Evolutionary conservation across 2,113 vertebrate genomes (phyloP).

Genomic region (Austrofundulus limnaeus): DNA sequence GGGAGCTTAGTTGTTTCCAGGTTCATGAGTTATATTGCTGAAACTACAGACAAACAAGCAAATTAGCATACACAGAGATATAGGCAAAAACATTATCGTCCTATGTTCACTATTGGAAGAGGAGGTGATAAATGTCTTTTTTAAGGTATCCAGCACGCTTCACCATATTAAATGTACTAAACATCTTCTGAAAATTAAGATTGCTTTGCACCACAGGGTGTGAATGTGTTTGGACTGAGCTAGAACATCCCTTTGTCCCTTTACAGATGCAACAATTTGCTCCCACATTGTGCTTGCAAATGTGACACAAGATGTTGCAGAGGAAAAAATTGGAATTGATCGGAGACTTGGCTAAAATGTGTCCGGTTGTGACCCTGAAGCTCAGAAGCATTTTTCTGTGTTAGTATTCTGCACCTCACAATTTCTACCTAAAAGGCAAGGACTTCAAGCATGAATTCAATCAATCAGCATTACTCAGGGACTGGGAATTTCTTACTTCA

Average conservation of each 20-base stretch:
- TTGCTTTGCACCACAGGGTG: constrained; percentile 32
- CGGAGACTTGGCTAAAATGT: constrained; percentile 62
- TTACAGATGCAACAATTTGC: constrained; percentile 59
- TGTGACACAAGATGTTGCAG: constrained; percentile 61
- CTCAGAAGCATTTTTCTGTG: constrained; percentile 60
- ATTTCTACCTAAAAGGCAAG: constrained; percentile 45
- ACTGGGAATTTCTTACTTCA: background rate
- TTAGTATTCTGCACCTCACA: constrained; percentile 66
- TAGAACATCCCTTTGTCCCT: constrained; percentile 51
- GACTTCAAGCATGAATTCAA: constrained; percentile 54
- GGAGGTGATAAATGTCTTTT: too few relatives aligned
- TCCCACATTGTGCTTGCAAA: constrained; percentile 55
- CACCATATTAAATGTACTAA: constrained; percentile 3
- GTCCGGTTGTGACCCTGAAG: constrained; percentile 66
- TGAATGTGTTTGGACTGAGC: constrained; percentile 53
- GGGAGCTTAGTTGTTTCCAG: too few relatives aligned
- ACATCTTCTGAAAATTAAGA: constrained; percentile 37
- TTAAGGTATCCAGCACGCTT: background rate
- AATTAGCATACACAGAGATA: too few relatives aligned
- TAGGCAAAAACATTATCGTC: too few relatives aligned
- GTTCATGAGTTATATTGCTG: too few relatives aligned
- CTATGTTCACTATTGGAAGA: too few relatives aligned
- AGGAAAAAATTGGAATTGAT: constrained; percentile 79
- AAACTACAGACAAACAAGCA: too few relatives aligned
- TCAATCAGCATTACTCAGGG: constrained; percentile 41